phyloP scores from a whole-genome alignment of 2,797 vertebrate genomes.

The Phoxinus dragarum region DNA sequence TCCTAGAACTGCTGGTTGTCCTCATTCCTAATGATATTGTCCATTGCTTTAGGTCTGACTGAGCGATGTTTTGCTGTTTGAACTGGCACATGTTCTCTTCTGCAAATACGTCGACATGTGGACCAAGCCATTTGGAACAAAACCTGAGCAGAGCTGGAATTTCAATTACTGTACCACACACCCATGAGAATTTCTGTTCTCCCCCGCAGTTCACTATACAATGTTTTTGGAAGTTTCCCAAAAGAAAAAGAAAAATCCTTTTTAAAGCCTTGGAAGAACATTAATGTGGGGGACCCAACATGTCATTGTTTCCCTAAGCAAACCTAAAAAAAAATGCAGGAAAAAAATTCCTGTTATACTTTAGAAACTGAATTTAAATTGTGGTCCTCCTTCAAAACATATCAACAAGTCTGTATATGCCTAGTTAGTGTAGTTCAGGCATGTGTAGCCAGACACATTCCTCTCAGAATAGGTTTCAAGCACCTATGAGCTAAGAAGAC shows the following conservation, averaged over 20 bases:
- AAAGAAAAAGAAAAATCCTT: background rate
- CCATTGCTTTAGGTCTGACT: constrained; percentile 19
- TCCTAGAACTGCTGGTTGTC: background rate
- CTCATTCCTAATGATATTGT: background rate
- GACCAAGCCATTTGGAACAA: constrained; percentile 30
- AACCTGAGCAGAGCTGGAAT: constrained; percentile 13
- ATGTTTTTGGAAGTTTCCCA: background rate
- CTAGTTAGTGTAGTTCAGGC: constrained; percentile 17
- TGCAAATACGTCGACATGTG: constrained; percentile 10
- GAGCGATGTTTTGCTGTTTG: constrained; percentile 18
- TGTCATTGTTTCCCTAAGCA: background rate
- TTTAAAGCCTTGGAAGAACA: background rate
- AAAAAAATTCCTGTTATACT: background rate
- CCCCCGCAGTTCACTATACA: constrained; percentile 5
- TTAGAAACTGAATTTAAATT: background rate
- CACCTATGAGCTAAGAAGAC: constrained; percentile 10
- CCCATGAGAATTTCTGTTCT: constrained; percentile 3
- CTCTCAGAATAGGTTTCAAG: constrained; percentile 27
- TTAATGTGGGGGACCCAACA: background rate
- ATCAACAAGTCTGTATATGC: constrained; percentile 58
- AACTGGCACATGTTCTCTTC: constrained; percentile 24
- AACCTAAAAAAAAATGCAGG: background rate
- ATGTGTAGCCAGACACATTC: constrained; percentile 44
- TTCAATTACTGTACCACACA: constrained; percentile 11
- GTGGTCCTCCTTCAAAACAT: constrained; percentile 23